These are phyloP conservation scores for Tiphia femorata DNA, from an alignment of 2,888 invertebrate genomes.

Conservation along the genomic window DNA sequence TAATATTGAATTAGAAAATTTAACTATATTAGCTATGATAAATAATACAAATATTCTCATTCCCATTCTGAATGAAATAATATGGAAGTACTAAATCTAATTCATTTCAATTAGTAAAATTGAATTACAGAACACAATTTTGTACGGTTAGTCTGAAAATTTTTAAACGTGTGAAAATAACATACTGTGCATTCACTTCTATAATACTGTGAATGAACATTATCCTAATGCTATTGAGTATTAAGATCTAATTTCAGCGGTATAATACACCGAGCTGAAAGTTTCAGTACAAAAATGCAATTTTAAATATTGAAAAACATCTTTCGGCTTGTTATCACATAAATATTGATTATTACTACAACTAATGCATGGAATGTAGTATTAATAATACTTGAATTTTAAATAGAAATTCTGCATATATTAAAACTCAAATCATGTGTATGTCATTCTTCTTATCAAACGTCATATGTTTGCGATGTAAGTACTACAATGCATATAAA, in stretches of 20 bases:
- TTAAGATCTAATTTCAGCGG: conserved; percentile 22
- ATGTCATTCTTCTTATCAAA: not conserved
- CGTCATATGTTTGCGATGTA: not conserved
- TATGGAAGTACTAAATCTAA: conserved; percentile 38
- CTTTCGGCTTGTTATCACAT: conserved; percentile 13
- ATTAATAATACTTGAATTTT: conserved; percentile 38
- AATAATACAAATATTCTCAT: conserved; percentile 42
- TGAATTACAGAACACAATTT: conserved; percentile 40
- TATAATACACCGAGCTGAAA: conserved; percentile 16
- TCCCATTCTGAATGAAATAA: conserved; percentile 23
- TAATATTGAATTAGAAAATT: conserved; percentile 40
- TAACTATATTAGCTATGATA: conserved; percentile 38
- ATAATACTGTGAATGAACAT: conserved; percentile 47
- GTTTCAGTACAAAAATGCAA: conserved; percentile 30
- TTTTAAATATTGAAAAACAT: conserved; percentile 31
- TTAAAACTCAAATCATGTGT: not conserved
- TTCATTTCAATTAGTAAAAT: conserved; percentile 34
- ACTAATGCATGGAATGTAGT: conserved; percentile 40
- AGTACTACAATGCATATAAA: conserved; percentile 3
- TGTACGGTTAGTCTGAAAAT: conserved; percentile 28
- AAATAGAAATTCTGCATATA: not conserved
- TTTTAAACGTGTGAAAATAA: conserved; percentile 37
- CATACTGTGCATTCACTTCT: conserved; percentile 31
- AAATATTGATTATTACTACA: conserved; percentile 30
- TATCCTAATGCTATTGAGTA: conserved; percentile 32